Evolutionary conservation across 2,797 vertebrate genomes (phyloP).

Genomic region (Leptatherina wallacei): DNA sequence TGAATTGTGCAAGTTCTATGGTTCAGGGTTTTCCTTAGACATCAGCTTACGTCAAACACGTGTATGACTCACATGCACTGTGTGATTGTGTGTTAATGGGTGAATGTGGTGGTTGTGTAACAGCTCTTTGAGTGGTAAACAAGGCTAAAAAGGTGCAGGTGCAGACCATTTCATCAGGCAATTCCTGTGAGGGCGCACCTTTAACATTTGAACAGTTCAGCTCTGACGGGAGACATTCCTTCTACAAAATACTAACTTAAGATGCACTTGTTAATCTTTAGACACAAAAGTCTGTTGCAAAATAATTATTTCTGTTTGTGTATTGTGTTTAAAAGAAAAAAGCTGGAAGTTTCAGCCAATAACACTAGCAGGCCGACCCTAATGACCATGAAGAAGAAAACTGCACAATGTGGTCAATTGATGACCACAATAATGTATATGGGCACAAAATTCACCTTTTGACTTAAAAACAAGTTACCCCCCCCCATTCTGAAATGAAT

Average conservation of each 20-base stretch:
- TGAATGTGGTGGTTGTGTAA: not conserved
- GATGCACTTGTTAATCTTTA: not conserved
- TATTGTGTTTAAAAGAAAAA: not conserved
- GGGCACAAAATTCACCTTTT: not conserved
- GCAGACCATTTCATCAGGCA: not conserved
- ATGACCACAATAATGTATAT: constrained; percentile 5
- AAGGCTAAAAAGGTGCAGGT: not conserved
- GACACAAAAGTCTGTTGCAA: not conserved
- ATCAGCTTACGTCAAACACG: not conserved
- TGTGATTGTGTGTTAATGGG: not conserved
- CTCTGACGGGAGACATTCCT: not conserved
- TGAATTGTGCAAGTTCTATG: not conserved
- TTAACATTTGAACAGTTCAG: not conserved
- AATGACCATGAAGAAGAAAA: constrained; percentile 19
- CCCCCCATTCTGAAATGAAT: not conserved
- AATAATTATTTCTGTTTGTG: not conserved
- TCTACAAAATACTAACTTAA: not conserved
- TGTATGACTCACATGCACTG: not conserved
- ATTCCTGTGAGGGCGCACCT: not conserved
- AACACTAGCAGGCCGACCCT: not conserved
- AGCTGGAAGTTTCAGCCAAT: not conserved
- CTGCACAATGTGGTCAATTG: constrained; percentile 15
- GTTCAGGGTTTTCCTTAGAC: not conserved
- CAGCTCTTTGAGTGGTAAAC: not conserved
- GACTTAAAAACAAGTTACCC: not conserved